phyloP scores from a whole-genome alignment of 1,140 invertebrate genomes.

The Drosophila pectinifera region DNA sequence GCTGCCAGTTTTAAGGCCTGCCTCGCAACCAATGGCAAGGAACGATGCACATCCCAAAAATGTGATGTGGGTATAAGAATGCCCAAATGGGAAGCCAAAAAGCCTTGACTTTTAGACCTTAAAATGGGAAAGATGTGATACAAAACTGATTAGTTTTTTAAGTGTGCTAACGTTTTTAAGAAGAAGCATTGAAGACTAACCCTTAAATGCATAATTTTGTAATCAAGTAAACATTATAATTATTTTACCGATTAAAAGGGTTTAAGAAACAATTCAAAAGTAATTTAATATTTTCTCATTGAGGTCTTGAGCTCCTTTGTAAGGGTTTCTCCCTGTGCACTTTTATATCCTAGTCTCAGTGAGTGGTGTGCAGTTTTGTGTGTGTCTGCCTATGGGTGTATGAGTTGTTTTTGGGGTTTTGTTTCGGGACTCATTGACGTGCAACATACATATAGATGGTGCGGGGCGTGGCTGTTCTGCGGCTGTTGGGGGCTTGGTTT shows the following conservation, averaged over 20 bases:
- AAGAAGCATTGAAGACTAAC: too few relatives aligned
- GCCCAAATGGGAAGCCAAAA: not conserved
- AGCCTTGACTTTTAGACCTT: too few relatives aligned
- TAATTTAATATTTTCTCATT: too few relatives aligned
- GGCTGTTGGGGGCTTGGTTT: slow-evolving; percentile 46
- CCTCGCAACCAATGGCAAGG: slow-evolving; percentile 35
- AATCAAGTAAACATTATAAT: too few relatives aligned
- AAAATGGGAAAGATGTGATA: too few relatives aligned
- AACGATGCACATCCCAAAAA: slow-evolving; percentile 36
- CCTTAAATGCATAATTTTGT: too few relatives aligned
- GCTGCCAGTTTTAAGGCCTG: slow-evolving; percentile 71
- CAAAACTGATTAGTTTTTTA: too few relatives aligned
- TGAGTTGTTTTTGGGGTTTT: slow-evolving; percentile 69
- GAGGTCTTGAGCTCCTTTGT: not conserved
- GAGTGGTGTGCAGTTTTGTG: slow-evolving; percentile 14
- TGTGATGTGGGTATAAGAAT: too few relatives aligned
- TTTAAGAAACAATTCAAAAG: not conserved
- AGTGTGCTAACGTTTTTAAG: too few relatives aligned
- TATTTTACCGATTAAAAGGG: too few relatives aligned
- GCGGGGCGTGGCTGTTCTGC: slow-evolving; percentile 33
- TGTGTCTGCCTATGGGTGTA: slow-evolving; percentile 44
- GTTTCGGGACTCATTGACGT: slow-evolving; percentile 79
- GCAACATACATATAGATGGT: slow-evolving; percentile 44
- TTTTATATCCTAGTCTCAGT: slow-evolving; percentile 8
- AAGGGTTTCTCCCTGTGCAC: slow-evolving; percentile 15